Evolutionary conservation across 2,888 invertebrate genomes (phyloP), one percentile per base, ranked within the genome.

Genomic region (Ectemnius cavifrons): DNA sequence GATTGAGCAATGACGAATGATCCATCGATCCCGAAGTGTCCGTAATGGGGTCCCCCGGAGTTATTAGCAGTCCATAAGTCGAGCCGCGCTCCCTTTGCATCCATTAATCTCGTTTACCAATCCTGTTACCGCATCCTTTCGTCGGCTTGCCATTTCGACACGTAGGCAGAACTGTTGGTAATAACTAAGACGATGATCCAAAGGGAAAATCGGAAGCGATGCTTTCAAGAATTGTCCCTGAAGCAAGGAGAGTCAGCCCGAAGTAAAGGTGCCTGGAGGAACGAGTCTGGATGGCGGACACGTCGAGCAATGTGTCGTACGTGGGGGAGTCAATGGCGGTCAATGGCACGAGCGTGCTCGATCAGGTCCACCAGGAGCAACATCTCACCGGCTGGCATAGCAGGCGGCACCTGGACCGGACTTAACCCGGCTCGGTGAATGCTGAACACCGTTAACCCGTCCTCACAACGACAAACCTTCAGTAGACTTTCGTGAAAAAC

Each of bases 311-410:
- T 82, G 80, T 83, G 79, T 79, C 82, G 79, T 84, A 86, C 84
- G 88, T 87, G 90, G 86, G 90, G 89, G 89, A 89, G 90, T 89
- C 88, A 88, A 88, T 89, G 88, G 89, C 89, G 90, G 90, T 90
- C 90, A 90, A 89, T 89, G 90, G 89, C 90, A 89, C 89, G 89
- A 88, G 88, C 84, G 85, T 83, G 86, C 84, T 82, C 84, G 89
- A 89, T 88, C 88, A 86, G 87, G 85, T 88, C 86, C 86, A 85
- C 84, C 83, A 71, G 85, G 81, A 86, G 87, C 87, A 84, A 85
- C 86, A 84, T 87, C 86, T 87, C 85, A 83, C 86, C 84, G 83
- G 78, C 80, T 85, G 85, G 82, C 85, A 79, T 84, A 85, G 86
- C 86, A 80, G 85, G 82, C 80, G 82, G 84, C 85, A 85, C 87